A percentile compares a stretch with the other conserved stretches of the same genome.
Evolutionary conservation across 2,113 vertebrate species (phyloP).

Genomic region (Chaetodon trifascialis): DNA sequence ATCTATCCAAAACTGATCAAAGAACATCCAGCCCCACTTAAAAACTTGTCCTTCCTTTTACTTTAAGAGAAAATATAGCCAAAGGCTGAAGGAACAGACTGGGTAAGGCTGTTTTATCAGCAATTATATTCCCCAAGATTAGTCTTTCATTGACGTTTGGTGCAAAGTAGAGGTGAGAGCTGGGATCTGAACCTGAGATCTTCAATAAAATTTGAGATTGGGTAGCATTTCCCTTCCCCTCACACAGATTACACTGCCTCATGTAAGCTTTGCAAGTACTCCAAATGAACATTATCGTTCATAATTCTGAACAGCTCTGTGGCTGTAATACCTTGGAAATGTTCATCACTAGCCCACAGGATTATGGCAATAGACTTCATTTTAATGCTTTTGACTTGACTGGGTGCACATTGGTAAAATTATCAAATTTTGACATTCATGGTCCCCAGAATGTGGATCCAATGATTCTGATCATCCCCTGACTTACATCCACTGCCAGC

Average conservation of each 20-base stretch:
- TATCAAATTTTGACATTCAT: no score
- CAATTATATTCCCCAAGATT: conserved; percentile 9
- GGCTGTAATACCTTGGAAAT: no score
- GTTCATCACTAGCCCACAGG: no score
- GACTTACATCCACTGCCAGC: background rate
- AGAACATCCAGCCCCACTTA: background rate
- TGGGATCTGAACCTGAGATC: background rate
- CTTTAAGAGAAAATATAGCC: background rate
- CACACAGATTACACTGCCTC: background rate
- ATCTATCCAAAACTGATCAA: background rate
- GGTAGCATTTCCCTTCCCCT: background rate
- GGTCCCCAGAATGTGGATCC: no score
- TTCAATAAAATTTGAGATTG: background rate
- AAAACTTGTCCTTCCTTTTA: background rate
- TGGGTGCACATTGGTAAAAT: no score
- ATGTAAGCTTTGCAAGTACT: background rate
- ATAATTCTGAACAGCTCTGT: no score
- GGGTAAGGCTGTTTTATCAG: background rate
- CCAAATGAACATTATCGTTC: background rate
- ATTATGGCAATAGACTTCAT: background rate
- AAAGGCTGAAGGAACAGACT: background rate
- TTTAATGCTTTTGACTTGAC: background rate
- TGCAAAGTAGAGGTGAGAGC: conserved; percentile 2
- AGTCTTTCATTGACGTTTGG: background rate
- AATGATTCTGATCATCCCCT: background rate